Base-by-base conservation (phyloP, 2,888 invertebrate species). In the Spodoptera littoralis region DNA sequence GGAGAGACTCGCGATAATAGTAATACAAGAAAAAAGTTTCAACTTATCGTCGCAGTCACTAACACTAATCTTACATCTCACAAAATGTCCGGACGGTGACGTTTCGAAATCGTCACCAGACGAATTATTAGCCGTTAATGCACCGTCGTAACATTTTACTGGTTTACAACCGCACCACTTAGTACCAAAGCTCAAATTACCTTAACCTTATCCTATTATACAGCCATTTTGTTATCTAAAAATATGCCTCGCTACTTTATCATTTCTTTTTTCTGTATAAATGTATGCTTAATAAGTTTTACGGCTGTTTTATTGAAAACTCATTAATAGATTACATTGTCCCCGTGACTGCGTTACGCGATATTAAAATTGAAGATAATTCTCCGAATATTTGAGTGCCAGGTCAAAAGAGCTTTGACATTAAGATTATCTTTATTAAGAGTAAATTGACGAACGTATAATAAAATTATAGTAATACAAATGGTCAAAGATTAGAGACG, bases 71-170 rank as follows among this genome's bases (percentile, higher is more conserved):
- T 92, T 62, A 77, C 88, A 92, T 91, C 92, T 89, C 81, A 75
- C 67, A 84, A 85, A 92, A 90, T 89, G 89, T 79, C 87, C 77
- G 80, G 71, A 72, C 69, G 76, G 80, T 86, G 88, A 90, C 79
- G 87, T 93, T 93, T 88, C 87, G 90, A 87, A 92, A 92, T 90
- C 88, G 87, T 89, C 90, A 87, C 86, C 82, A 84, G 81, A 86
- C 86, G 88, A 89, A 89, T 90, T 91, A 92, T 92, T 90, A 89
- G 85, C 87, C 83, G 89, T 90, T 92, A 92, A 91, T 89, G 87
- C 78, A 75, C 72, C 78, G 84, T 88, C 86, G 87, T 89, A 89
- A 87, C 83, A 67, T 88, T 91, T 90, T 86, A 90, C 83, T 87
- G 85, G 86, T 88, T 88, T 88, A 89, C 86, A 87, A 84, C 83